phyloP scores from a whole-genome alignment of 2,113 vertebrate species.

The Odontesthes bonariensis region DNA sequence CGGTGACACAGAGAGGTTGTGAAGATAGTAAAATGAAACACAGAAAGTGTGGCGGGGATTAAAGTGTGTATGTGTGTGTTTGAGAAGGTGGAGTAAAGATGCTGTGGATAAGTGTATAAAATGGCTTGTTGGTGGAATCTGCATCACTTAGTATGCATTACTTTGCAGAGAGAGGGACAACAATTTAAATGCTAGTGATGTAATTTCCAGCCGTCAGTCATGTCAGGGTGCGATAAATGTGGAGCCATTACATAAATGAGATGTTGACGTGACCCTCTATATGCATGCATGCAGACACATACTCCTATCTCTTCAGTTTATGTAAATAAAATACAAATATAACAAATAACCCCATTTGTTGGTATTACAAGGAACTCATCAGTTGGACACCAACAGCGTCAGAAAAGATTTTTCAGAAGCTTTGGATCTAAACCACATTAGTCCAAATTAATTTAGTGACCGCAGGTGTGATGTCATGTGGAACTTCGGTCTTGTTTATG shows the following conservation, averaged over 20 bases:
- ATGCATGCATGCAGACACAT: conserved; percentile 37
- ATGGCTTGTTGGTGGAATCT: conserved; percentile 57
- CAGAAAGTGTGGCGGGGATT: conserved; percentile 30
- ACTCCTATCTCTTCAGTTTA: conserved; percentile 23
- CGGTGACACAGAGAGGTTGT: conserved; percentile 61
- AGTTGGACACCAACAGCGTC: not conserved
- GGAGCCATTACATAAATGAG: conserved; percentile 80
- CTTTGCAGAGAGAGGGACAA: conserved; percentile 66
- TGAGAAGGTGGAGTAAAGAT: conserved; percentile 49
- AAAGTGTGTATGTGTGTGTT: conserved; percentile 13
- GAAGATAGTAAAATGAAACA: conserved; percentile 58
- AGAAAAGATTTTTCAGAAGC: not conserved
- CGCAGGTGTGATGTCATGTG: too few relatives aligned
- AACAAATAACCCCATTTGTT: not conserved
- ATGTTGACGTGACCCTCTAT: conserved; percentile 65
- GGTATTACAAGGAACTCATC: not conserved
- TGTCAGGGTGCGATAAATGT: conserved; percentile 66
- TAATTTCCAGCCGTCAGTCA: conserved; percentile 78
- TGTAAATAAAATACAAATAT: conserved; percentile 52
- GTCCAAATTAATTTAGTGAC: not conserved
- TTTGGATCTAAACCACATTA: not conserved
- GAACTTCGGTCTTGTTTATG: too few relatives aligned
- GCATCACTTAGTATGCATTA: conserved; percentile 67
- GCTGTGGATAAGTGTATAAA: conserved; percentile 53
- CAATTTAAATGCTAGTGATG: conserved; percentile 77